Conservation (phyloP, 2,797 vertebrate genomes). For the Myripristis murdjan region DNA sequence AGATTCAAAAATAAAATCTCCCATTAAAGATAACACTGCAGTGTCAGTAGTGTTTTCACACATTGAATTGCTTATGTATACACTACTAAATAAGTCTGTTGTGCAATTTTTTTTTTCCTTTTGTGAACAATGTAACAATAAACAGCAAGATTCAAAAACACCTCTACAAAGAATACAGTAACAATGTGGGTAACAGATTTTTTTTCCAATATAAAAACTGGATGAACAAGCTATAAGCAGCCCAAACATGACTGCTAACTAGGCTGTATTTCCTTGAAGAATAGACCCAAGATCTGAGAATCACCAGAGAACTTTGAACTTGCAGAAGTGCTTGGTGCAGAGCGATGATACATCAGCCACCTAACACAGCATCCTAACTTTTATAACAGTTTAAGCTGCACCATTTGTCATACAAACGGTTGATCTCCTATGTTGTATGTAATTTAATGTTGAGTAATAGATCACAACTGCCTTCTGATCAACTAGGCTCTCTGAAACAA, state of each 20-base stretch:
- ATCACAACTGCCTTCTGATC: conserved; percentile 6
- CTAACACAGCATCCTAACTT: not conserved
- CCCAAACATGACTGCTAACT: not conserved
- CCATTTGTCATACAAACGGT: not conserved
- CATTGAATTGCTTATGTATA: conserved; percentile 2
- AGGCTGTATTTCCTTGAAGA: not conserved
- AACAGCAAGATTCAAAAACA: not conserved
- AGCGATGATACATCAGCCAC: not conserved
- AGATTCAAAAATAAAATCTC: too few relatives aligned
- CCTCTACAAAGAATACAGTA: not conserved
- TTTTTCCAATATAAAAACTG: too few relatives aligned
- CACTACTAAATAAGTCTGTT: not conserved
- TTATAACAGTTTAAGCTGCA: too few relatives aligned
- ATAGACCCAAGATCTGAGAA: not conserved
- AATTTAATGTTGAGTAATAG: conserved; percentile 22
- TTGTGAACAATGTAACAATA: not conserved
- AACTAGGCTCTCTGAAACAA: not conserved
- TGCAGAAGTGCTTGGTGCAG: conserved; percentile 7
- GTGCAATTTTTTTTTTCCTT: not conserved
- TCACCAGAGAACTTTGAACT: not conserved
- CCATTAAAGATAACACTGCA: not conserved
- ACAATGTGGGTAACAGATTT: not conserved
- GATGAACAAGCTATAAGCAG: not conserved
- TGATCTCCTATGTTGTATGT: conserved; percentile 4
- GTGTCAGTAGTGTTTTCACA: not conserved